Percentiles rank a stretch among this genome's conserved stretches.
These are phyloP conservation scores for Perca flavescens DNA, from an alignment of 2,113 vertebrate genomes.

Conservation along the genomic window DNA sequence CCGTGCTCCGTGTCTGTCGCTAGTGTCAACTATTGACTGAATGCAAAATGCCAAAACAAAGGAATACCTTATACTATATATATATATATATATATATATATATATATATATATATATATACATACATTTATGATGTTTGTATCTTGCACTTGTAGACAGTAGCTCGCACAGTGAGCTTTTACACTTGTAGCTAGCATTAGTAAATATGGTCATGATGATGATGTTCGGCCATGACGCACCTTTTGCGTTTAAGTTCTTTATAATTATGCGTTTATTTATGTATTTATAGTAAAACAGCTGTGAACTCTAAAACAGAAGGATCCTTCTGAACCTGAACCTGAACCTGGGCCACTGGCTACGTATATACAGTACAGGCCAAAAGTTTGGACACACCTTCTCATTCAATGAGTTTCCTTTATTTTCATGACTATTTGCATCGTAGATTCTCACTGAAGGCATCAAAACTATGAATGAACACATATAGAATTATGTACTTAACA, in stretches of 20 bases:
- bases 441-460: too few species aligned
- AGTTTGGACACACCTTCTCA: too few species aligned
- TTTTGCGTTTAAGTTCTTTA: neutral
- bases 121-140: neutral
- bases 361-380: too few species aligned
- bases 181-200: neutral
- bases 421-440: too few species aligned
- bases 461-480: too few species aligned
- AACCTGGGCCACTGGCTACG: neutral
- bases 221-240: neutral
- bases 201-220: neutral
- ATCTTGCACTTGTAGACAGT: neutral
- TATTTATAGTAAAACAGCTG: neutral
- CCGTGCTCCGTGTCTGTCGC: neutral
- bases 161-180: neutral
- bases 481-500: too few species aligned
- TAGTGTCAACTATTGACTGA: neutral
- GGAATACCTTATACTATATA: neutral
- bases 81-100: too few species aligned
- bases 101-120: too few species aligned
- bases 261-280: neutral
- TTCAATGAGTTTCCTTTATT: too few species aligned
- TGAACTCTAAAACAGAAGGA: neutral
- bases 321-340: too few species aligned
- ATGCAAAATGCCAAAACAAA: neutral